Evolutionary conservation across 2,113 vertebrate genomes (phyloP), one percentile per base, ranked within the genome.

Genomic region (Thomomys bottae): DNA sequence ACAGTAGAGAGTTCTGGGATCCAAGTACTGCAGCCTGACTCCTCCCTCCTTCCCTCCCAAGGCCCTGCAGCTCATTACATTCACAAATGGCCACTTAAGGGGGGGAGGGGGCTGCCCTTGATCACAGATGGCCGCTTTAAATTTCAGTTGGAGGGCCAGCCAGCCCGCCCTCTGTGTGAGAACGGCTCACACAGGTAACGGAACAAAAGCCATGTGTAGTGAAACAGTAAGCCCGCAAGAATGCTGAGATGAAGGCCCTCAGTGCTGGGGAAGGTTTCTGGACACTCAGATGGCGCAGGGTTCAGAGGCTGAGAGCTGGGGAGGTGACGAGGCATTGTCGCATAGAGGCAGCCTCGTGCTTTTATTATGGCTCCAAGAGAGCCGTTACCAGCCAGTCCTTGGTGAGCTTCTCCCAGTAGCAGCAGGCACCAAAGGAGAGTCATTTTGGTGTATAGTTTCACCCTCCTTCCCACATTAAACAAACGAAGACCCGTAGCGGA

Each of bases 71-170:
- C 73, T 82, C 45, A 83, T 83, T 76, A 92, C 71, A 88, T 93
- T 91, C 77, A 76, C 88, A 92, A 67, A 83, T 42, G 21, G 54
- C 67, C 45, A 32, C 90, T 78, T 77, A 54, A 4, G 7, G 6
- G 23, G 54, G 68, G 18, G 73, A 87, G 8, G 24, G 86, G 61
- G 12, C 63, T 70, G 11, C 70, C 91, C 57, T 87, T 90, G 49
- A 73, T 88, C 87, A 71, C 59, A 91, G 73, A 80, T 70, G 87
- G 30, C 79, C 49, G 49, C 72, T 81, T 87, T 94, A 93, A 94
- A 94, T 28, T 32, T 77, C 83, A 84, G 75, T 67, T 64, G 72
- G 79, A 91, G 32, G 24, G 32, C 84, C 88, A 90, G 89, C 28
- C 54, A 61, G 64, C 75, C 83, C 32, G 36, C 57, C 20, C 85